Evolutionary conservation across 2,797 vertebrate genomes (phyloP).

Genomic region (Phoxinus dragarum): DNA sequence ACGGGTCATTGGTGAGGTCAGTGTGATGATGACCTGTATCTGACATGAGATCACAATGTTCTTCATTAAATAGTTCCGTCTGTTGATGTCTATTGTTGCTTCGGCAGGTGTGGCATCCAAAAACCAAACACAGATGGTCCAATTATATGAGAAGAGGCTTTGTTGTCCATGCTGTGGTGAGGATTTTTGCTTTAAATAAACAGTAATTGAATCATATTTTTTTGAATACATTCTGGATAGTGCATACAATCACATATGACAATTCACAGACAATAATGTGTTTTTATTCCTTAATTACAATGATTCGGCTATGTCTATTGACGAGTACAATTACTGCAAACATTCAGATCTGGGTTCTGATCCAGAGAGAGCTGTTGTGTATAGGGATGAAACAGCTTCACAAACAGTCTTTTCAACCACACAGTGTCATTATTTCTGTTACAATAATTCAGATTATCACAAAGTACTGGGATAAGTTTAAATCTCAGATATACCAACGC

Average conservation of each 20-base stretch:
- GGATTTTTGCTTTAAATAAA: slow-evolving; percentile 17
- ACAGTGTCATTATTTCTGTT: background rate
- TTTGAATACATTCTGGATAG: background rate
- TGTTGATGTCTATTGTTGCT: slow-evolving; percentile 5
- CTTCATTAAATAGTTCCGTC: background rate
- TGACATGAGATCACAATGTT: slow-evolving; percentile 13
- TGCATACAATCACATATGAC: background rate
- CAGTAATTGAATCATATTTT: background rate
- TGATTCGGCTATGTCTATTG: background rate
- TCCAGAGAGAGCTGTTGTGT: background rate
- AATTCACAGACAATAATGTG: background rate
- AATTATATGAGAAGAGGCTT: background rate
- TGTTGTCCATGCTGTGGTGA: background rate
- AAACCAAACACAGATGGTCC: slow-evolving; percentile 35
- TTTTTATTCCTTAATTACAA: background rate
- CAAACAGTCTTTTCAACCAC: background rate
- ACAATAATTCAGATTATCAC: background rate
- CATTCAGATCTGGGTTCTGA: background rate
- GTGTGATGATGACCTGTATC: background rate
- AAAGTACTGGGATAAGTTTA: too few relatives aligned
- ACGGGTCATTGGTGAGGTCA: background rate
- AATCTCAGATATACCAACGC: too few relatives aligned
- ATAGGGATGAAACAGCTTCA: background rate
- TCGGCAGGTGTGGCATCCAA: slow-evolving; percentile 5
- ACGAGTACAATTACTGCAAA: background rate